These are phyloP conservation scores for Pseudomyrmex dendroicus DNA, from an alignment of 1,140 invertebrate genomes.

Conservation along the genomic window DNA sequence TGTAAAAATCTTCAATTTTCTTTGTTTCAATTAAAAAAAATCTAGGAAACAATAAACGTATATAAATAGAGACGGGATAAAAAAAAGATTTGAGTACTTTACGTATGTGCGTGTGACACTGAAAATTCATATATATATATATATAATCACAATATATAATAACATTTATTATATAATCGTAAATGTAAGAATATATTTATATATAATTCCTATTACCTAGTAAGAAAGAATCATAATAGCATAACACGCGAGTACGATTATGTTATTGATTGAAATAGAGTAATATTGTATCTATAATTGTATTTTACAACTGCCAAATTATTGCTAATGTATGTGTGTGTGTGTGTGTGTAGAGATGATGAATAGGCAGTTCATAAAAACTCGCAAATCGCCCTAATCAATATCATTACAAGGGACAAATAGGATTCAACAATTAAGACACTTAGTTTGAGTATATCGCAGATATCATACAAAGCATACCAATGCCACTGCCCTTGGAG, in stretches of 20 bases:
- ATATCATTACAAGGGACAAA: conserved; percentile 51
- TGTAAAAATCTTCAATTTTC: too few relatives aligned
- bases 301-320: conserved; percentile 64
- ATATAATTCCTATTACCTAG: conserved; percentile 67
- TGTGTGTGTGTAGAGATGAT: conserved; percentile 11
- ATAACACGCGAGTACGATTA: conserved; percentile 50
- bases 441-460: conserved; percentile 76
- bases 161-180: conserved; percentile 78
- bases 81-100: too few relatives aligned
- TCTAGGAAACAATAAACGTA: too few relatives aligned
- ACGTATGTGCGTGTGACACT: conserved; percentile 20
- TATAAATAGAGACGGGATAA: too few relatives aligned
- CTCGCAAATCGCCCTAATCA: conserved; percentile 38
- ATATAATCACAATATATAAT: conserved; percentile 64
- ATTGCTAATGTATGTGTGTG: conserved; percentile 51
- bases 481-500: conserved; percentile 59
- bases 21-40: too few relatives aligned
- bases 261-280: conserved; percentile 40
- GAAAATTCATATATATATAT: conserved; percentile 10
- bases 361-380: conserved; percentile 65
- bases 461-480: conserved; percentile 71
- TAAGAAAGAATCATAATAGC: conserved; percentile 65
- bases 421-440: conserved; percentile 77
- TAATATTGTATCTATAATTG: conserved; percentile 37
- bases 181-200: conserved; percentile 81